Evolutionary conservation across 2,797 vertebrate species (phyloP).

Genomic region (Mionectes olivaceus): DNA sequence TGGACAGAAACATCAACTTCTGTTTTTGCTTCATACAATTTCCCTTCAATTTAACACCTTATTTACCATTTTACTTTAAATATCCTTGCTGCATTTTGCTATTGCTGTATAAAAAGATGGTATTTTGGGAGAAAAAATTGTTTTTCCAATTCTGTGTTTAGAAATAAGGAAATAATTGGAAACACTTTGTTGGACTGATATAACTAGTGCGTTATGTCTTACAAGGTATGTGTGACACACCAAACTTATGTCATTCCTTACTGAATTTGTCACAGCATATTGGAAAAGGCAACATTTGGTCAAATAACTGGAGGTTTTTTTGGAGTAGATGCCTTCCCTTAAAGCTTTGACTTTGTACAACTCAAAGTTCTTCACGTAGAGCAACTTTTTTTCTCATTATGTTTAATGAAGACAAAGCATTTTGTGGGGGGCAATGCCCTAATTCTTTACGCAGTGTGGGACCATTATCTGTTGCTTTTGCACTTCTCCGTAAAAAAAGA

Average conservation of each 20-base stretch:
- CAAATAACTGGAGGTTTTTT: neutral
- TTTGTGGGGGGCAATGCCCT: neutral
- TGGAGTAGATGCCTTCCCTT: neutral
- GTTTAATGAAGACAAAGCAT: neutral
- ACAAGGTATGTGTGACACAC: neutral
- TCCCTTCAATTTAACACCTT: neutral
- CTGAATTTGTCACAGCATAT: neutral
- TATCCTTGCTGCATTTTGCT: neutral
- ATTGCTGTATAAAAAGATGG: neutral
- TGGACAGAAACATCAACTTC: neutral
- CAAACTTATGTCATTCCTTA: neutral
- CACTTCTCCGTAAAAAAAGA: neutral
- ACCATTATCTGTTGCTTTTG: neutral
- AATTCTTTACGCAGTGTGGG: neutral
- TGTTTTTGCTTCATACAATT: neutral
- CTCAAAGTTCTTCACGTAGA: neutral
- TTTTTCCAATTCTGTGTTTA: neutral
- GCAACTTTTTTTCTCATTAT: neutral
- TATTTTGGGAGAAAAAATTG: accelerated
- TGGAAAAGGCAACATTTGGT: neutral
- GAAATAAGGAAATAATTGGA: neutral
- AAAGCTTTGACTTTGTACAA: neutral
- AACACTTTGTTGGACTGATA: neutral
- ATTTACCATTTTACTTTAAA: neutral
- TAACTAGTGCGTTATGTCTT: neutral